Base-by-base conservation (phyloP, 2,113 vertebrate species). In the Pardalotus punctatus region DNA sequence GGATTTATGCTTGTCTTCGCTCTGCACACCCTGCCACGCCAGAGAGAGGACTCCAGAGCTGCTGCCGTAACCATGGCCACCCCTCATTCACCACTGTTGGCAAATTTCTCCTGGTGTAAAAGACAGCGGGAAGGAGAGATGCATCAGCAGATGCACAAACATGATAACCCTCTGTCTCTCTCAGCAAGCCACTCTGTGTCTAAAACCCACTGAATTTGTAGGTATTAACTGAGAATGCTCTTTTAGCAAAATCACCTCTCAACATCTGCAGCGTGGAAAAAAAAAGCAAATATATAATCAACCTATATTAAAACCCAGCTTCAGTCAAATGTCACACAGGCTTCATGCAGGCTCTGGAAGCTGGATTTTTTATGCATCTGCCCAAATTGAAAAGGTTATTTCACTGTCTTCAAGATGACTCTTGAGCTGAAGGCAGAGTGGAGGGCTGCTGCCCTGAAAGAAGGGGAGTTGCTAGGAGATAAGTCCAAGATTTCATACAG, bases 391-490 rank as follows among this genome's bases (percentile, higher is more conserved):
- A 98, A 98, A 98, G 98, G 98, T 98, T 98, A 96, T 96, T 98
- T 97, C 54, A 0, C 90, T 94, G 97, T 93, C 97, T 98, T 97
- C 94, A 84, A 79, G 97, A 97, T 97, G 97, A 97, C 98, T 98
- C 97, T 97, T 67, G 95, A 98, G 97, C 98, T 97, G 96, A 96
- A 57, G 95, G 97, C 96, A 95, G 95, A 95, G 96, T 22, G 57
- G 88, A 95, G 97, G 96, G 97, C 96, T 97, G 97, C 96, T 97
- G 96, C 98, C 98, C 98, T 98, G 98, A 98, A 98, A 98, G 98
- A 98, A 96, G 98, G 98, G 96, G 96, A 97, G 99, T 99, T 99
- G 99, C 99, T 99, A 99, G 98, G 99, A 97, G 98, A 99, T 99
- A 97, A 98, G 98, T 97, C 98, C 97, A 98, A 98, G 98, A 98